Percentiles rank a stretch among this genome's conserved stretches.
Conservation (phyloP, 2,888 invertebrate species). For the Drosophila borborema region DNA sequence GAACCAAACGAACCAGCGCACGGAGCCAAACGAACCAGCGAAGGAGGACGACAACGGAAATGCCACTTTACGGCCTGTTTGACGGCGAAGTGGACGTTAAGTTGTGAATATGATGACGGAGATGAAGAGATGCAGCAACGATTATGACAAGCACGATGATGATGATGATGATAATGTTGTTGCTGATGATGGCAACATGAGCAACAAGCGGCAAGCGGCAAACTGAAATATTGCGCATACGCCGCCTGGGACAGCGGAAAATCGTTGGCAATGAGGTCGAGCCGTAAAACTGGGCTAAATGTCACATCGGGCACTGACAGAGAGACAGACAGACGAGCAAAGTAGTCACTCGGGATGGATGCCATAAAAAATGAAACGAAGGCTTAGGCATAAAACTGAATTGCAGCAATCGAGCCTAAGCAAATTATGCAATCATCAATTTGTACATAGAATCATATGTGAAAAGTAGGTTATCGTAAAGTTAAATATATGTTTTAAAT, state of each 20-base stretch:
- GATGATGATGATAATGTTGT: slow-evolving; percentile 28
- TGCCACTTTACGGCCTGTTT: slow-evolving; percentile 80
- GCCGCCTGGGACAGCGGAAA: slow-evolving; percentile 58
- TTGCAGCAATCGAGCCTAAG: slow-evolving; percentile 46
- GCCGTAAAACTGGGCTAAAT: slow-evolving; percentile 74
- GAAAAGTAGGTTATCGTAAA: neutral
- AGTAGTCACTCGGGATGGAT: slow-evolving; percentile 36
- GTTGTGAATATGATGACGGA: slow-evolving; percentile 74
- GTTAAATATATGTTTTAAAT: neutral
- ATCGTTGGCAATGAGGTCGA: slow-evolving; percentile 66
- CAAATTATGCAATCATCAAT: slow-evolving; percentile 54
- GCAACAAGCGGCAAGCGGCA: slow-evolving; percentile 44
- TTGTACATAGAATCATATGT: slow-evolving; percentile 29
- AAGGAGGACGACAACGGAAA: slow-evolving; percentile 72
- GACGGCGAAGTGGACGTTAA: slow-evolving; percentile 79
- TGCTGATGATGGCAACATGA: slow-evolving; percentile 33
- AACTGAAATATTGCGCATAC: slow-evolving; percentile 67
- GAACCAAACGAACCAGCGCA: slow-evolving; percentile 19
- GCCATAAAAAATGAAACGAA: slow-evolving; percentile 64
- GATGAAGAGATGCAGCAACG: slow-evolving; percentile 51
- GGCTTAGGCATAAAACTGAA: slow-evolving; percentile 69
- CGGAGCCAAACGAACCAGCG: slow-evolving; percentile 41
- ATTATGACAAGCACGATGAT: slow-evolving; percentile 30
- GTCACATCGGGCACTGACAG: slow-evolving; percentile 55
- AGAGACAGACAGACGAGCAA: neutral